phyloP scores from a whole-genome alignment of 1,140 invertebrate species.

The Drosophila lacertosa region DNA sequence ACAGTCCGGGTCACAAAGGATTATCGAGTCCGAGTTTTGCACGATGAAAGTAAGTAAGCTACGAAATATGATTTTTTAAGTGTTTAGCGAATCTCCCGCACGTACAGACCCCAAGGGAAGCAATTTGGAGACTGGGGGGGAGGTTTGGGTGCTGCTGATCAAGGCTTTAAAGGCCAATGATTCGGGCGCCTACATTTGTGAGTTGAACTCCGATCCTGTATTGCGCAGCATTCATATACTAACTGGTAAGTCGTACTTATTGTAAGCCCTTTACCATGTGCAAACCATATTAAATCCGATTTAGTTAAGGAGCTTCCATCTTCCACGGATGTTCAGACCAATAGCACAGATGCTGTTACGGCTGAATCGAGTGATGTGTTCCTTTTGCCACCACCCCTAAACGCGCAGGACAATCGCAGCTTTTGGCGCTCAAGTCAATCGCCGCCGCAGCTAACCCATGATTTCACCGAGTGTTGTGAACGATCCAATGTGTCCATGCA shows the following conservation, averaged over 20 bases:
- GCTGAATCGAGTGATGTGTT: slow-evolving; percentile 85
- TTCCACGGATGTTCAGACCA: slow-evolving; percentile 81
- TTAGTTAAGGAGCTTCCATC: slow-evolving; percentile 64
- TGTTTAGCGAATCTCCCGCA: slow-evolving; percentile 8
- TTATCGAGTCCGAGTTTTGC: slow-evolving; percentile 88
- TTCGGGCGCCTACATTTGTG: slow-evolving; percentile 91
- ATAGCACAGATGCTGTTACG: slow-evolving; percentile 64
- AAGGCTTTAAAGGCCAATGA: slow-evolving; percentile 88
- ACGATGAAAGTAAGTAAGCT: slow-evolving; percentile 87
- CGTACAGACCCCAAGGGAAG: slow-evolving; percentile 85
- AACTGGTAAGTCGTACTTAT: slow-evolving; percentile 87
- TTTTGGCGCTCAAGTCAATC: slow-evolving; percentile 70
- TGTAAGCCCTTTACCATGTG: background rate
- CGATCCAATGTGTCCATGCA: slow-evolving; percentile 87
- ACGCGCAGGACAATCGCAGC: slow-evolving; percentile 83
- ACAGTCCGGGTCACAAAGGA: slow-evolving; percentile 89
- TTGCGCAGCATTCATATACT: slow-evolving; percentile 90
- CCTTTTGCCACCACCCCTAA: slow-evolving; percentile 78
- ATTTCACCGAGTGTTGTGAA: slow-evolving; percentile 91
- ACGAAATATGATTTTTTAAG: background rate
- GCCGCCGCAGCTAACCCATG: slow-evolving; percentile 85
- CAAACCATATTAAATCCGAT: background rate
- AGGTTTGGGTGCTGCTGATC: slow-evolving; percentile 93
- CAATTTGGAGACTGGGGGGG: slow-evolving; percentile 86
- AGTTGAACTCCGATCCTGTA: slow-evolving; percentile 91